These are phyloP conservation scores for Bradypus variegatus DNA, from an alignment of 2,797 vertebrate genomes.

Conservation along the genomic window DNA sequence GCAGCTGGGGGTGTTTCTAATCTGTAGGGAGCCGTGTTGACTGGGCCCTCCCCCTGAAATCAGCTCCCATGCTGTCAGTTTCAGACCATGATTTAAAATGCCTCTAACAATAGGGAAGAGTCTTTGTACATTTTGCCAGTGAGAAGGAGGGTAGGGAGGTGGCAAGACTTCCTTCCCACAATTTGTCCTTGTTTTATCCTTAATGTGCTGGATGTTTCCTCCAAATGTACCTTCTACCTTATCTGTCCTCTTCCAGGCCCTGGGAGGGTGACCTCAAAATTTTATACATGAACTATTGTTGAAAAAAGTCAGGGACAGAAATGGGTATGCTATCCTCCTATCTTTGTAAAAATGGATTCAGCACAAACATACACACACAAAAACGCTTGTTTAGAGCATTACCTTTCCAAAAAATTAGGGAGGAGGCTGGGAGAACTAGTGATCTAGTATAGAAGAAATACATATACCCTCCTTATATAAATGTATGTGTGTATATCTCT, in stretches of 20 bases:
- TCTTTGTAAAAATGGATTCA: not conserved
- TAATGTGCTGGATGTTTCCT: not conserved
- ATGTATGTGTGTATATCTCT: not conserved
- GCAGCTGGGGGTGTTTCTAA: not conserved
- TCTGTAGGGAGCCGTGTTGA: not conserved
- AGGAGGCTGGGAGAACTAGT: not conserved
- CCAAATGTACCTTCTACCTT: not conserved
- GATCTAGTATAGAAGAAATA: not conserved
- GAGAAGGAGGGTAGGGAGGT: not conserved
- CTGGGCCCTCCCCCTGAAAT: no score
- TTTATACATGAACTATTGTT: not conserved
- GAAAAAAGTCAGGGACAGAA: not conserved
- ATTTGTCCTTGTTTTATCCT: not conserved
- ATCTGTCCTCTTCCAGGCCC: not conserved
- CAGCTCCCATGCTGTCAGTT: not conserved
- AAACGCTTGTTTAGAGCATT: not conserved
- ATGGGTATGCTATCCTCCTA: not conserved
- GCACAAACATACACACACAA: not conserved
- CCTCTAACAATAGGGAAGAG: not conserved
- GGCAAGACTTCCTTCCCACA: not conserved
- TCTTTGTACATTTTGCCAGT: not conserved
- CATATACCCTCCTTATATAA: not conserved
- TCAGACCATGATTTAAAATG: not conserved
- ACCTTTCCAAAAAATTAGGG: constrained; percentile 5
- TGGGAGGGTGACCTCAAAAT: not conserved